phyloP scores from a whole-genome alignment of 1,140 invertebrate species.

The Drosophila athabasca region DNA sequence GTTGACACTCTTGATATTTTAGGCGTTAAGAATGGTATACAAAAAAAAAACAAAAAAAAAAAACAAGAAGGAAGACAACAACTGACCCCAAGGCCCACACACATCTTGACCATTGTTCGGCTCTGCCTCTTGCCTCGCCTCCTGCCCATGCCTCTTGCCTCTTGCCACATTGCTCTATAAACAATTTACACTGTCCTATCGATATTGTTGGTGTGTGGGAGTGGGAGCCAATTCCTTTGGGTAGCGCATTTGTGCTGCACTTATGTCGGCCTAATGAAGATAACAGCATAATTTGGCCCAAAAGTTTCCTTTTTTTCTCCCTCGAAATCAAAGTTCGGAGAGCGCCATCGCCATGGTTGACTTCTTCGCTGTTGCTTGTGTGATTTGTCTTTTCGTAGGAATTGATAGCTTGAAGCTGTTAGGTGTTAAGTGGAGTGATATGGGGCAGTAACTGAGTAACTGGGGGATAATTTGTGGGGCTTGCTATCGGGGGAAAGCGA shows the following conservation, averaged over 20 bases:
- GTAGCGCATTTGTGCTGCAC: conserved; percentile 76
- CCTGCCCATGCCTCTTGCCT: conserved; percentile 16
- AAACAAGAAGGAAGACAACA: conserved; percentile 34
- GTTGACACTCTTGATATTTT: conserved; percentile 73
- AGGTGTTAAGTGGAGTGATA: conserved; percentile 72
- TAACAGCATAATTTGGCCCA: conserved; percentile 80
- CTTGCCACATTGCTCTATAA: conserved; percentile 55
- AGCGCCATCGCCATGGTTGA: conserved; percentile 15
- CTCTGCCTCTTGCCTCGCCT: background rate
- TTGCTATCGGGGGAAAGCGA: conserved; percentile 1
- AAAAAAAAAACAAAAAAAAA: conserved; percentile 48
- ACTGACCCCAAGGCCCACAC: conserved; percentile 50
- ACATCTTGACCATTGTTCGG: conserved; percentile 30
- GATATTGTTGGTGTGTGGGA: conserved; percentile 19
- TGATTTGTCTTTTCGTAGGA: conserved; percentile 58
- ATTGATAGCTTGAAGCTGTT: conserved; percentile 74
- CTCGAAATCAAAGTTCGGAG: conserved; percentile 67
- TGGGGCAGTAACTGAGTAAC: conserved; percentile 41
- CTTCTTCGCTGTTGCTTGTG: conserved; percentile 37
- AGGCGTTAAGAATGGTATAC: conserved; percentile 60
- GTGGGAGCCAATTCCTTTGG: conserved; percentile 60
- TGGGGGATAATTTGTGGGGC: conserved; percentile 50
- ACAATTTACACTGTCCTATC: conserved; percentile 74
- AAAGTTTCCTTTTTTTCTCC: conserved; percentile 35
- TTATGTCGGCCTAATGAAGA: conserved; percentile 81